These are phyloP conservation scores for Eolophus roseicapilla DNA, from an alignment of 2,113 vertebrate species.

Conservation along the genomic window DNA sequence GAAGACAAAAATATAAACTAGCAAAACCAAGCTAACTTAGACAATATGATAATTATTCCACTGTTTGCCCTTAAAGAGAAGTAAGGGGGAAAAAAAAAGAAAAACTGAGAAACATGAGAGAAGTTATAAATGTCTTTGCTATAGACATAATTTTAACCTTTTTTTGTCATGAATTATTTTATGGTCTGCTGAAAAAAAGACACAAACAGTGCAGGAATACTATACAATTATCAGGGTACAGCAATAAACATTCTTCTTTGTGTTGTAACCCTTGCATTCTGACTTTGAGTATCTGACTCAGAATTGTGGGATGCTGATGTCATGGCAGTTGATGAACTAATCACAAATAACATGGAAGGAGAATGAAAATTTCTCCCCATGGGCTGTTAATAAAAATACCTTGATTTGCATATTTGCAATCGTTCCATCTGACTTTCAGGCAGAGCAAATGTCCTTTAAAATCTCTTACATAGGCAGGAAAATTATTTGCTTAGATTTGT, in stretches of 20 bases:
- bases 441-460: neutral
- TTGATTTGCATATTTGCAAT: neutral
- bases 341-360: neutral
- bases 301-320: neutral
- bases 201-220: neutral
- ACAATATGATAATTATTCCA: neutral
- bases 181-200: neutral
- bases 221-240: neutral
- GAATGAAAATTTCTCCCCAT: neutral
- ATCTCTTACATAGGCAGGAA: neutral
- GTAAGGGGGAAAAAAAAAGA: rapidly evolving
- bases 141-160: neutral
- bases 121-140: neutral
- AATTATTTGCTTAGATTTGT: neutral
- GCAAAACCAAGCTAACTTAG: neutral
- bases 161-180: neutral
- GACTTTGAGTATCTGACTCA: neutral
- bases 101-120: neutral
- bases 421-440: neutral
- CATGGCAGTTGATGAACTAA: neutral
- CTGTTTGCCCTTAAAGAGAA: neutral
- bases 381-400: neutral
- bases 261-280: neutral
- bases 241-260: neutral
- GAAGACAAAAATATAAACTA: neutral